A percentile compares a stretch with the other conserved stretches of the same genome.
These are phyloP conservation scores for Chloromyia formosa DNA, from an alignment of 2,888 invertebrate species.

Conservation along the genomic window DNA sequence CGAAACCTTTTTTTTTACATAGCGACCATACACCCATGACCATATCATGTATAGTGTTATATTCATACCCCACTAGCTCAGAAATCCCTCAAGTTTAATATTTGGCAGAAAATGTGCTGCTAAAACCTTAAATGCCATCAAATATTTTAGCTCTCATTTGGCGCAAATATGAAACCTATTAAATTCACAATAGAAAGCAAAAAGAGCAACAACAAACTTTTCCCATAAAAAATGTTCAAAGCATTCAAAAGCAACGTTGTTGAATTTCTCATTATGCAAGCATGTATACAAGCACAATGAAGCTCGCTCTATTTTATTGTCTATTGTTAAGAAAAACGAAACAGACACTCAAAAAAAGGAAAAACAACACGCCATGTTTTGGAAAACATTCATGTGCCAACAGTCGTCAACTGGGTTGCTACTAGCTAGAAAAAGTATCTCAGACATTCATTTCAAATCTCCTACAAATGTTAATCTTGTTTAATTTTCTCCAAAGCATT, in stretches of 20 bases:
- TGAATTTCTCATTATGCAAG: conserved; percentile 39
- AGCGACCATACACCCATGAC: no score
- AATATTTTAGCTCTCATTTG: neutral
- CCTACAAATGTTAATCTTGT: conserved; percentile 41
- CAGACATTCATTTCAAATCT: conserved; percentile 27
- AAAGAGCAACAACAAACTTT: neutral
- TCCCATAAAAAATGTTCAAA: conserved; percentile 17
- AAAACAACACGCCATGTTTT: neutral
- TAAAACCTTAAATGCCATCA: neutral
- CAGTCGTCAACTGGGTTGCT: neutral
- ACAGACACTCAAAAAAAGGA: neutral
- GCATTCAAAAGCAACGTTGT: conserved; percentile 31
- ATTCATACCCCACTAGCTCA: no score
- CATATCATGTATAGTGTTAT: no score
- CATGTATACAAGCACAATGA: neutral
- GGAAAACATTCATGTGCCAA: neutral
- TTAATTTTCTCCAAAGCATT: conserved; percentile 35
- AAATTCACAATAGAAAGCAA: neutral
- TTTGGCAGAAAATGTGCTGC: no score
- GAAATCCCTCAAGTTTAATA: no score
- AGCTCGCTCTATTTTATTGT: conserved; percentile 1
- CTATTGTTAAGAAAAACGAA: conserved; percentile 1
- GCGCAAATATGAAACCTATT: neutral
- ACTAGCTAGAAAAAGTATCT: neutral
- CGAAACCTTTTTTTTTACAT: no score